Evolutionary conservation across 2,113 vertebrate genomes (phyloP), one percentile per base, ranked within the genome.

Genomic region (Capreolus pygargus): DNA sequence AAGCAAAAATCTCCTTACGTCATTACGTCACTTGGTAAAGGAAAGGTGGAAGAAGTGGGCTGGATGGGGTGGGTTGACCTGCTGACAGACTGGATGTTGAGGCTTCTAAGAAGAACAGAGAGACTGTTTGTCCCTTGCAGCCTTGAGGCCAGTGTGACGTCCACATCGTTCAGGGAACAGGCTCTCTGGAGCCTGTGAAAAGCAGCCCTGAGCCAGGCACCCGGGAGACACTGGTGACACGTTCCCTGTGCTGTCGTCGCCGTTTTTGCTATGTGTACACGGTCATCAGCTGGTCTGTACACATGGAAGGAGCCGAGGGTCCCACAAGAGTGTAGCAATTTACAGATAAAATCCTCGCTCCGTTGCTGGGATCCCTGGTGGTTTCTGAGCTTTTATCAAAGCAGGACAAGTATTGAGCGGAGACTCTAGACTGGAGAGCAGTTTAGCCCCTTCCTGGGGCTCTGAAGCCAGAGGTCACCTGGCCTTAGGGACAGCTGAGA

Each of bases 1-100:
- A 98, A 98, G 97, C 45, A 70, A 97, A 97, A 98, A 98, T 96
- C 96, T 97, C 98, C 96, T 98, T 95, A 89, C 3, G 60, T 89
- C 79, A 76, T 98, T 95, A 89, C 3, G 57, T 89, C 79, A 76
- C 95, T 74, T 27, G 54, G 54, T 45, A 7, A 88, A 97, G 70
- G 96, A 76, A 91, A 97, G 93, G 89, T 13, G 55, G 87, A 45
- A 33, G 36, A 15, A 0, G 0, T 0, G 5, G 52, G 58, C 36
- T 6, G 90, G 39, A 50, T 27, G 85, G 74, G 16, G 60, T 8
- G 14, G 43, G 33, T 5, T 78, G 87, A 55, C 25, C 50, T 19
- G 11, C 15, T 55, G 78, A 47, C 33, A 13, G 23, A 83, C 21
- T 12, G 0, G 61, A 13, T 5, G 9, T 13, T 5, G 27, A 45